phyloP scores from a whole-genome alignment of 2,888 invertebrate species.

The Leptogaster cylindrica region DNA sequence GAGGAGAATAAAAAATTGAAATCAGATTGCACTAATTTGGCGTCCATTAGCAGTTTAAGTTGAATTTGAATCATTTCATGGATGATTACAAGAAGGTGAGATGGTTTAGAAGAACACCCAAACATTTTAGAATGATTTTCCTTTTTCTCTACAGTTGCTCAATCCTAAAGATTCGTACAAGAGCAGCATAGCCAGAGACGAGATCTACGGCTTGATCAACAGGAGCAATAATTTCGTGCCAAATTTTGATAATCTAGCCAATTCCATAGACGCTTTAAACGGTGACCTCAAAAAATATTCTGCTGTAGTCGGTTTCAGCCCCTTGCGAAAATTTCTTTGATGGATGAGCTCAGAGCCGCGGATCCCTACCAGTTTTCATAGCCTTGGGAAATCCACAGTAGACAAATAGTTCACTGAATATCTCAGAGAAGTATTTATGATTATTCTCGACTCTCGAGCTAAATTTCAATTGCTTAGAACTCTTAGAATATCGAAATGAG shows the following conservation, averaged over 20 bases:
- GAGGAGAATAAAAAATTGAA: constrained; percentile 58
- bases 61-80: constrained; percentile 55
- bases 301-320: constrained; percentile 45
- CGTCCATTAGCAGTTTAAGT: constrained; percentile 54
- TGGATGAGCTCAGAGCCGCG: constrained; percentile 55
- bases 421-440: too few relatives aligned
- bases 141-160: not conserved
- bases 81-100: constrained; percentile 60
- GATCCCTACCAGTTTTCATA: constrained; percentile 10
- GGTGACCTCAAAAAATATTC: constrained; percentile 53
- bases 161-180: constrained; percentile 10
- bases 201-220: constrained; percentile 57
- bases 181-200: constrained; percentile 1
- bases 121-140: not conserved
- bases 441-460: too few relatives aligned
- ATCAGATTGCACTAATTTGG: constrained; percentile 54
- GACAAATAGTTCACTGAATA: too few relatives aligned
- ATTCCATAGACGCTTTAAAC: constrained; percentile 53
- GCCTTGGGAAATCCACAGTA: constrained; percentile 25
- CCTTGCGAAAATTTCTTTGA: constrained; percentile 50
- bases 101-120: too few relatives aligned
- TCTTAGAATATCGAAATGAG: too few relatives aligned
- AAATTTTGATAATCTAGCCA: constrained; percentile 56
- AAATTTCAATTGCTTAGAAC: too few relatives aligned
- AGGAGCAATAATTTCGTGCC: constrained; percentile 58